Percentiles rank a stretch among this genome's conserved stretches.
These are phyloP conservation scores for Drosophila putrida DNA, from an alignment of 2,888 invertebrate species.

Conservation along the genomic window DNA sequence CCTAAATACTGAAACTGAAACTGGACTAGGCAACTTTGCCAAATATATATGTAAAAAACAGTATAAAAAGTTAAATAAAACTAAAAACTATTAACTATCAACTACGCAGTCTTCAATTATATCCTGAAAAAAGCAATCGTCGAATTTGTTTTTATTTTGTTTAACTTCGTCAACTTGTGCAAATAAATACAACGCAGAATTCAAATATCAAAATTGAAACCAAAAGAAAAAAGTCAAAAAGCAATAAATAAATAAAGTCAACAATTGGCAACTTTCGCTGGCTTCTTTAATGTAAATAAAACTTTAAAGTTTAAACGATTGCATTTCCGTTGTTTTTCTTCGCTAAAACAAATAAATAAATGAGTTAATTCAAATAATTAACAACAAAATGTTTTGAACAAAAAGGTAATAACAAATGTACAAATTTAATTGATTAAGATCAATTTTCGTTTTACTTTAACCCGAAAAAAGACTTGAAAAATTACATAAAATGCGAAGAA, in stretches of 20 bases:
- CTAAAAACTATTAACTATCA: slow-evolving; percentile 15
- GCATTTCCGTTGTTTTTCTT: slow-evolving; percentile 45
- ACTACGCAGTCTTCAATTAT: slow-evolving; percentile 37
- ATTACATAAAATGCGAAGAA: slow-evolving; percentile 48
- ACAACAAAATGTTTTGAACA: slow-evolving; percentile 38
- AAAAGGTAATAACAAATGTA: slow-evolving; percentile 36
- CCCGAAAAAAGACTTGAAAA: slow-evolving; percentile 16
- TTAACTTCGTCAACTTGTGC: slow-evolving; percentile 62
- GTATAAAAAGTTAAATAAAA: slow-evolving; percentile 13
- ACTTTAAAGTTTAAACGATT: slow-evolving; percentile 34
- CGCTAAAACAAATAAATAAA: slow-evolving; percentile 32
- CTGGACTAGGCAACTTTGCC: slow-evolving; percentile 46
- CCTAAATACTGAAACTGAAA: slow-evolving; percentile 46
- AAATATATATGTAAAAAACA: slow-evolving; percentile 7
- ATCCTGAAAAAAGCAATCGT: slow-evolving; percentile 47
- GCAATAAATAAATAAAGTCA: slow-evolving; percentile 33
- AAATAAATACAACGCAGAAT: slow-evolving; percentile 51
- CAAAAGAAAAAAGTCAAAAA: slow-evolving; percentile 1
- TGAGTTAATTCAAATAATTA: slow-evolving; percentile 19
- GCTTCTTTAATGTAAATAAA: slow-evolving; percentile 40
- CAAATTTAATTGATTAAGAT: slow-evolving; percentile 9
- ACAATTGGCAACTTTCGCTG: slow-evolving; percentile 44
- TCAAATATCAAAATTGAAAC: slow-evolving; percentile 46
- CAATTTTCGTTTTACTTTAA: slow-evolving; percentile 12
- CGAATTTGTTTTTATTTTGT: slow-evolving; percentile 53